Percentiles rank a stretch among this genome's conserved stretches.
These are phyloP conservation scores for Helobdella robusta DNA, from an alignment of 2,888 invertebrate genomes.

Conservation along the genomic window DNA sequence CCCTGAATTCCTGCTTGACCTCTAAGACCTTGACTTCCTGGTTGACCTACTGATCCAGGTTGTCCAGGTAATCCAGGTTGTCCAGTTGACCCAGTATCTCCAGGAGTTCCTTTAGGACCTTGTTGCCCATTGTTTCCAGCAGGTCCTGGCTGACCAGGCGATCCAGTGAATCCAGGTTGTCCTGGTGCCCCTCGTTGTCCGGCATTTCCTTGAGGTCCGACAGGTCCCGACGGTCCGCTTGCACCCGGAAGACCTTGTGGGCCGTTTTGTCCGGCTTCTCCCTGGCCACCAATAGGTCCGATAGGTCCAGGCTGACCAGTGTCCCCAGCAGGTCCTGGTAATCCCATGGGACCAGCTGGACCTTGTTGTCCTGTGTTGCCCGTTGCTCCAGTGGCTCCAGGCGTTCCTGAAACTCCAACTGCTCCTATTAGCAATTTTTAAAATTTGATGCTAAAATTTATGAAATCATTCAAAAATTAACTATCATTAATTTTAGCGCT, in stretches of 20 bases:
- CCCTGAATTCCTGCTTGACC: conserved; percentile 27
- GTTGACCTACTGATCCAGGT: conserved; percentile 19
- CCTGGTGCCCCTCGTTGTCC: conserved; percentile 25
- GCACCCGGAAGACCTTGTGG: conserved; percentile 23
- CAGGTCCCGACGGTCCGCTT: conserved; percentile 24
- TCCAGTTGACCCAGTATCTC: conserved; percentile 27
- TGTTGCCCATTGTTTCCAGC: conserved; percentile 35
- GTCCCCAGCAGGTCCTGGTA: conserved; percentile 17
- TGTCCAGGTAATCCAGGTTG: conserved; percentile 26
- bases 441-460: too few relatives aligned
- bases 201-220: conserved; percentile 36
- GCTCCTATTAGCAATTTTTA: too few relatives aligned
- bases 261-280: conserved; percentile 10
- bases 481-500: too few relatives aligned
- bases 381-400: conserved; percentile 29
- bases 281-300: conserved; percentile 34
- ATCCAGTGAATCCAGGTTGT: conserved; percentile 26
- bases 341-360: conserved; percentile 26
- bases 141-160: conserved; percentile 36
- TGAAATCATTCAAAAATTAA: too few relatives aligned
- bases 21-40: conserved; percentile 20
- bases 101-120: conserved; percentile 35
- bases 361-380: conserved; percentile 27
- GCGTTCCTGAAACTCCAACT: conserved; percentile 13
- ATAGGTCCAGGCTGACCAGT: conserved; percentile 27